Evolutionary conservation across 2,113 vertebrate genomes (phyloP).

Genomic region (Zapornia atra): DNA sequence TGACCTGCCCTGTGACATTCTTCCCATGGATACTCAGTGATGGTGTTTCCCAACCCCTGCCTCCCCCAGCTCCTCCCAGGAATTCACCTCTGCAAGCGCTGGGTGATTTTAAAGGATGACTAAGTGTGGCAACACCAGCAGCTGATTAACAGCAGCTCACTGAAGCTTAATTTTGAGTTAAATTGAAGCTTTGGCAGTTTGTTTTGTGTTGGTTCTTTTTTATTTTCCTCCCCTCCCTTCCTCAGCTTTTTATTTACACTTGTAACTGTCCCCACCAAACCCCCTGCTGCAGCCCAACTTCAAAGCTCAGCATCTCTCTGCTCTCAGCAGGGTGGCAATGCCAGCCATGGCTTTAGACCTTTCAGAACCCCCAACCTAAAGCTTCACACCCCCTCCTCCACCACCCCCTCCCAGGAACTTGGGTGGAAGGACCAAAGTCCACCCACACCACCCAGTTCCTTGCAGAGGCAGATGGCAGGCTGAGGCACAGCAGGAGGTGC

Average conservation of each 20-base stretch:
- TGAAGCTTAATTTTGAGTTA: not conserved
- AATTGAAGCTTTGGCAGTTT: not conserved
- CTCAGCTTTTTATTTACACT: not conserved
- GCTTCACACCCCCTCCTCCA: not conserved
- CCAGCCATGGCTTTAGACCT: not conserved
- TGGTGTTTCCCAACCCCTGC: not conserved
- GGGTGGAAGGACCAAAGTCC: not conserved
- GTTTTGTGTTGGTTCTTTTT: not conserved
- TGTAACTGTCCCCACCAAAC: accelerated
- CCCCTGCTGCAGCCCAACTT: not conserved
- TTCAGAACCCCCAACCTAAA: not conserved
- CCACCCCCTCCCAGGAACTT: accelerated
- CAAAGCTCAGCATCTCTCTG: not conserved
- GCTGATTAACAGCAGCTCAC: not conserved
- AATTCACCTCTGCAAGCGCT: not conserved
- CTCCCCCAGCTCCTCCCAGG: not conserved
- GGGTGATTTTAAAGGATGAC: not conserved
- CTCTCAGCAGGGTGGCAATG: not conserved
- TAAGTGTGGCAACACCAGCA: not conserved
- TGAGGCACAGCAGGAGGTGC: accelerated
- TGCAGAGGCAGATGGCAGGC: not conserved
- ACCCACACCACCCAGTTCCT: conserved; percentile 2
- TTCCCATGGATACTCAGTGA: not conserved
- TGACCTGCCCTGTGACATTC: not conserved
- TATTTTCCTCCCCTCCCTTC: accelerated